These are phyloP conservation scores for Molossus molossus DNA, from an alignment of 2,797 vertebrate species.

Conservation along the genomic window DNA sequence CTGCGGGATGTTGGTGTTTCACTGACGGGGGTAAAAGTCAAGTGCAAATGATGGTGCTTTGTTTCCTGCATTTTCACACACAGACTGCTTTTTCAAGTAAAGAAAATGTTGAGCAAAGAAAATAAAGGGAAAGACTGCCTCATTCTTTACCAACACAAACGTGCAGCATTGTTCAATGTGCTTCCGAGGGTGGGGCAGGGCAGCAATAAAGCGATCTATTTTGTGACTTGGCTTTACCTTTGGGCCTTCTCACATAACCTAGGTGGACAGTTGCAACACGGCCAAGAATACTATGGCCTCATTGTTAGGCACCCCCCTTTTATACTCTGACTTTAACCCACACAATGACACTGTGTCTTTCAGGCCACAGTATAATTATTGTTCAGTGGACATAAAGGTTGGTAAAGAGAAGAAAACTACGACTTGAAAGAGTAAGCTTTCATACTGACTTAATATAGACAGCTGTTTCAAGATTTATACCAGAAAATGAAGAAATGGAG, in stretches of 20 bases:
- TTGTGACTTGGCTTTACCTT: conserved; percentile 69
- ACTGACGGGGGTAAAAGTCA: conserved; percentile 29
- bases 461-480: conserved; percentile 50
- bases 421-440: conserved; percentile 42
- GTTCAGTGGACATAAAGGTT: conserved; percentile 54
- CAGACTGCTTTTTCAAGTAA: conserved; percentile 68
- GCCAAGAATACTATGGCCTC: conserved; percentile 53
- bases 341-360: conserved; percentile 68
- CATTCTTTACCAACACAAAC: conserved; percentile 71
- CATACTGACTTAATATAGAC: not conserved
- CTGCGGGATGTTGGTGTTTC: conserved; percentile 23
- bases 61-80: conserved; percentile 76
- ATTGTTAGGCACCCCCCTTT: conserved; percentile 49
- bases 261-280: conserved; percentile 76
- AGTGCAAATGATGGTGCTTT: conserved; percentile 43
- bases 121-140: conserved; percentile 68
- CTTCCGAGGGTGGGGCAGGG: conserved; percentile 9
- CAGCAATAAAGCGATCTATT: conserved; percentile 37
- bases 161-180: conserved; percentile 73
- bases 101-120: conserved; percentile 82
- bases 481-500: conserved; percentile 46
- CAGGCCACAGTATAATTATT: conserved; percentile 53
- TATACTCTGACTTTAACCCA: conserved; percentile 64
- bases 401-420: conserved; percentile 62
- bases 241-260: conserved; percentile 74